A percentile compares a stretch with the other conserved stretches of the same genome.
These are phyloP conservation scores for Dermochelys coriacea DNA, from an alignment of 2,797 vertebrate species.

Conservation along the genomic window DNA sequence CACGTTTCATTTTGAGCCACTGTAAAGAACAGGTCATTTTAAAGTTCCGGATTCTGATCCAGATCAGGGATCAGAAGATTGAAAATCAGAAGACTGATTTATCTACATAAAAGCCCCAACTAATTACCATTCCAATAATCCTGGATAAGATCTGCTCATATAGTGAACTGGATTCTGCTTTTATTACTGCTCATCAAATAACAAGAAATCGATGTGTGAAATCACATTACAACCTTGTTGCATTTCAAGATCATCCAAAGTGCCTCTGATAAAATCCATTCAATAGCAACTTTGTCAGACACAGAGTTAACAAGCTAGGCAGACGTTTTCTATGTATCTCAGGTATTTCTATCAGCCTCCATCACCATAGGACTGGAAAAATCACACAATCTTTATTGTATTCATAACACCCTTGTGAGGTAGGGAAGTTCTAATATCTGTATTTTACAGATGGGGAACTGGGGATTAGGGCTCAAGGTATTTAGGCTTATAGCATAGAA, in stretches of 20 bases:
- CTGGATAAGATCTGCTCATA: not conserved
- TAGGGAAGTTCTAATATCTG: not conserved
- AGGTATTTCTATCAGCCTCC: not conserved
- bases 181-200: not conserved
- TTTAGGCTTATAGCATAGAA: not conserved
- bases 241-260: not conserved
- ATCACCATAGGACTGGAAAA: not conserved
- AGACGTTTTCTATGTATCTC: not conserved
- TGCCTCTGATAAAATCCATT: not conserved
- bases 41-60: not conserved
- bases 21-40: not conserved
- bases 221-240: not conserved
- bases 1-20: not conserved
- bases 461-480: not conserved
- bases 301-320: not conserved
- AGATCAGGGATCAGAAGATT: not conserved
- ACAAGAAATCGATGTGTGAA: not conserved
- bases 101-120: not conserved
- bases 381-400: not conserved
- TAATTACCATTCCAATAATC: not conserved
- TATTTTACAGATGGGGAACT: not conserved
- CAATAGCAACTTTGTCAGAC: not conserved
- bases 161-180: not conserved
- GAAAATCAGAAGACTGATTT: not conserved
- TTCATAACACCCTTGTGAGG: not conserved